Evolutionary conservation across 2,113 vertebrate species (phyloP).

Genomic region (Pteronura brasiliensis): DNA sequence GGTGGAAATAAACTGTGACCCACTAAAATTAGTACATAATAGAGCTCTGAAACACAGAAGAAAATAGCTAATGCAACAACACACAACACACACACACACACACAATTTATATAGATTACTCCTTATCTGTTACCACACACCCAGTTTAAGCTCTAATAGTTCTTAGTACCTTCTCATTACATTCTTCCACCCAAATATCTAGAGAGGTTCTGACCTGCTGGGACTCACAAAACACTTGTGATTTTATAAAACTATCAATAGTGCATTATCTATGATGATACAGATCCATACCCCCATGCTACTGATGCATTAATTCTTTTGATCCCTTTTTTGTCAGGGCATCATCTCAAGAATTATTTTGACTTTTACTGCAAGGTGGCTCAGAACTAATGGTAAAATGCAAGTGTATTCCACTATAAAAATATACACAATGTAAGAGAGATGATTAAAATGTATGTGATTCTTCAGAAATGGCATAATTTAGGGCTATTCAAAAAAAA

Average conservation of each 20-base stretch:
- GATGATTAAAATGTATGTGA: background rate
- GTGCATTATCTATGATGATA: background rate
- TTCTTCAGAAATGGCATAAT: background rate
- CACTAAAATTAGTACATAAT: background rate
- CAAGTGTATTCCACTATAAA: background rate
- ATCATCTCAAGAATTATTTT: background rate
- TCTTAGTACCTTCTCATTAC: background rate
- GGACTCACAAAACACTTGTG: background rate
- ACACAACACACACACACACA: background rate
- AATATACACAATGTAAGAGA: background rate
- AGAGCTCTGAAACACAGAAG: background rate
- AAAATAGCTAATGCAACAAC: background rate
- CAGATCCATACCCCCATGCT: background rate
- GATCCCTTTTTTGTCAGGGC: background rate
- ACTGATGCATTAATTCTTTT: background rate
- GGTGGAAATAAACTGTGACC: background rate
- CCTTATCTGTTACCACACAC: background rate
- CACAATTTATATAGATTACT: background rate
- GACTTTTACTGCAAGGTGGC: background rate
- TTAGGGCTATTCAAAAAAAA: background rate
- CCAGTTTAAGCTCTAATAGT: background rate
- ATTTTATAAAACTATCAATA: background rate
- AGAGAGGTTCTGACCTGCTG: background rate
- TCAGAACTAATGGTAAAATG: background rate
- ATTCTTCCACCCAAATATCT: background rate